phyloP scores from a whole-genome alignment of 2,797 vertebrate genomes.

The Schizothorax lantsangensis region DNA sequence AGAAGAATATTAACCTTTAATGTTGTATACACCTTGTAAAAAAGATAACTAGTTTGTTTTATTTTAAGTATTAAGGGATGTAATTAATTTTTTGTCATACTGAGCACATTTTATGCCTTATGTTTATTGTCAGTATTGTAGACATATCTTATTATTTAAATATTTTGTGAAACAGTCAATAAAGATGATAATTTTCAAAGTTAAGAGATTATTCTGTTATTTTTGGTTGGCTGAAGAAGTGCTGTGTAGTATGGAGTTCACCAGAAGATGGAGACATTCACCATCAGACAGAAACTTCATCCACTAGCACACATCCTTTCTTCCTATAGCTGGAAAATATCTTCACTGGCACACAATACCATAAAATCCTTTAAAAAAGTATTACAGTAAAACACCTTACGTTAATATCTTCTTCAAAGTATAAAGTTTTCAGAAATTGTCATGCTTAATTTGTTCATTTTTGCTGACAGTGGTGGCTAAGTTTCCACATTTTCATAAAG shows the following conservation, averaged over 20 bases:
- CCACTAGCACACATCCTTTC: not conserved
- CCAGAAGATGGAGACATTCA: conserved; percentile 53
- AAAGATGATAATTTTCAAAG: conserved; percentile 14
- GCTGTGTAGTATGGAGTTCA: not conserved
- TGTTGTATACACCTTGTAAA: conserved; percentile 12
- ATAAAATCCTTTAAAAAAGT: no score
- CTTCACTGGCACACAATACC: not conserved
- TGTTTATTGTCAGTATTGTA: conserved; percentile 18
- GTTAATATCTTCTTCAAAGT: not conserved
- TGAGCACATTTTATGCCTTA: conserved; percentile 32
- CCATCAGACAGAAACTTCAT: not conserved
- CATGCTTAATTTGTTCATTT: not conserved
- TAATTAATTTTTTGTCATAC: not conserved
- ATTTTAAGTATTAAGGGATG: not conserved
- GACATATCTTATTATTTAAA: not conserved
- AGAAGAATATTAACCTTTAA: not conserved
- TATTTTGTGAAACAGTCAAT: conserved; percentile 19
- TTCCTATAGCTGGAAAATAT: not conserved
- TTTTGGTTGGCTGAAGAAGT: not conserved
- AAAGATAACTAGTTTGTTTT: not conserved
- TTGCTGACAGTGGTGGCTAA: not conserved
- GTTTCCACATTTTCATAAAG: not conserved
- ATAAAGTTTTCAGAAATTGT: not conserved
- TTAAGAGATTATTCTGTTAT: not conserved
- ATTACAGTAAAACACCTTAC: not conserved